These are phyloP conservation scores for Thalassophryne amazonica DNA, from an alignment of 2,797 vertebrate genomes.

Conservation along the genomic window DNA sequence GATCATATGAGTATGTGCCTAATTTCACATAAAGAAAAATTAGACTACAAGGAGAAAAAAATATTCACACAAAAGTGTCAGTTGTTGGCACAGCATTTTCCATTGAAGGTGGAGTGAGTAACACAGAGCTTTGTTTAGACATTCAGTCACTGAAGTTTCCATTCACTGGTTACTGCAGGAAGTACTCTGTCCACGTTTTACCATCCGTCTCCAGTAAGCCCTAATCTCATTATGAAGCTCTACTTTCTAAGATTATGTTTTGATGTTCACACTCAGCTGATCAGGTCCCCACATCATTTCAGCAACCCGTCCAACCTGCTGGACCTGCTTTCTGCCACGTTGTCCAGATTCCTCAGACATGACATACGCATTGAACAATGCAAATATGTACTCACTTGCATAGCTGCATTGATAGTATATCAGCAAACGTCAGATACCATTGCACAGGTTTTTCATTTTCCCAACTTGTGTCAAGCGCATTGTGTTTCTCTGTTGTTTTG, in stretches of 20 bases:
- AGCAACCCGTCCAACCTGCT: conserved; percentile 29
- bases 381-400: background rate
- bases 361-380: conserved; percentile 19
- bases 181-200: background rate
- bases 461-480: too few relatives aligned
- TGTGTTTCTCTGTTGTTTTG: too few relatives aligned
- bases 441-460: background rate
- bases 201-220: conserved; percentile 1
- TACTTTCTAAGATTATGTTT: background rate
- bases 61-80: background rate
- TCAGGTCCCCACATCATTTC: background rate
- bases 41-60: background rate
- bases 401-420: background rate
- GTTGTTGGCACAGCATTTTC: conserved; percentile 30
- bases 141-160: conserved; percentile 30
- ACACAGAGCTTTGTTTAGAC: conserved; percentile 9
- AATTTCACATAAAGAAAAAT: background rate
- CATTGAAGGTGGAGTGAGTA: conserved; percentile 1
- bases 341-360: conserved; percentile 30
- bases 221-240: background rate
- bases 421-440: background rate
- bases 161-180: conserved; percentile 25
- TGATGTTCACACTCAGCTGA: background rate
- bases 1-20: conserved; percentile 12
- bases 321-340: conserved; percentile 20